Evolutionary conservation across 2,113 vertebrate genomes (phyloP).

Genomic region (Trinectes maculatus): DNA sequence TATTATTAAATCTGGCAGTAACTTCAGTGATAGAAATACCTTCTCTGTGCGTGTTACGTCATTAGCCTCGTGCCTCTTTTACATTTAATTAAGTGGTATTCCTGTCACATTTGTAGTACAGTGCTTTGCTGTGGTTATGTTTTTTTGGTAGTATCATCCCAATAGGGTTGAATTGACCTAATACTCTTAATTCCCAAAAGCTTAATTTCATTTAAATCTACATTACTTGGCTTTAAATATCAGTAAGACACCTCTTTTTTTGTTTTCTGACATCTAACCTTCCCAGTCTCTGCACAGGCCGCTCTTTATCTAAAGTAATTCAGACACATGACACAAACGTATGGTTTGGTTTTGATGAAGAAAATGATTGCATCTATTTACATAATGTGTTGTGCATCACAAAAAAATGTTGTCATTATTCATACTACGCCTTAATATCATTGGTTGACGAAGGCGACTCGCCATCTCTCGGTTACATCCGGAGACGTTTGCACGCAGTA

Average conservation of each 20-base stretch:
- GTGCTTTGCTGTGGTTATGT: conserved; percentile 12
- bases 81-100: not conserved
- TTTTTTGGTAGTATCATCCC: not conserved
- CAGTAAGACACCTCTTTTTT: not conserved
- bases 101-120: not conserved
- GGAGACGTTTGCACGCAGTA: conserved; percentile 1
- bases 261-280: conserved; percentile 7
- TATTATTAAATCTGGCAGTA: too few species aligned
- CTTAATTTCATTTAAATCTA: conserved; percentile 15
- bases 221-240: not conserved
- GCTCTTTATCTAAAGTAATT: conserved; percentile 12
- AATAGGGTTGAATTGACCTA: too few species aligned
- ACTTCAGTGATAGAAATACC: not conserved
- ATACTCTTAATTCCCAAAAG: too few species aligned
- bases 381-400: not conserved
- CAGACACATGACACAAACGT: conserved; percentile 14
- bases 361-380: not conserved
- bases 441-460: not conserved
- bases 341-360: conserved; percentile 16
- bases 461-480: not conserved
- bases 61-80: not conserved
- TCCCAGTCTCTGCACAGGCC: not conserved
- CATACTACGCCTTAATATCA: not conserved
- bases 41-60: not conserved
- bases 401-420: not conserved